Percentiles rank a stretch among this genome's conserved stretches.
Evolutionary conservation across 1,140 invertebrate species (phyloP).

Genomic region (Philaenus spumarius): DNA sequence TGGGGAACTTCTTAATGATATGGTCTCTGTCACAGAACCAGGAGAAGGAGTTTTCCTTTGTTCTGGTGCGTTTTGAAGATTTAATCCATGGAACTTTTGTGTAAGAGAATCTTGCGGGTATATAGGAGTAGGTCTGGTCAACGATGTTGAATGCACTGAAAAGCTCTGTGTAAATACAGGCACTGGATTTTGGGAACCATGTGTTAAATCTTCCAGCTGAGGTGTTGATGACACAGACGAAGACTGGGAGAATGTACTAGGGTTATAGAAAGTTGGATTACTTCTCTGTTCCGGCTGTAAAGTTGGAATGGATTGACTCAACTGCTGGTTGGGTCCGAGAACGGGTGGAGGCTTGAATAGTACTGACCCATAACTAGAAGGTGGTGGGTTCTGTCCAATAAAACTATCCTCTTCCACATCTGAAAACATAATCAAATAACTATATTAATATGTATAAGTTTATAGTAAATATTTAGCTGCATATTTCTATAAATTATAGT

Average conservation of each 20-base stretch:
- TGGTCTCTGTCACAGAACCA: no score
- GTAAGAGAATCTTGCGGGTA: background rate
- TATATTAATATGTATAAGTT: no score
- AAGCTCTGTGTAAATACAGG: constrained; percentile 10
- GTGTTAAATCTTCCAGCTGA: background rate
- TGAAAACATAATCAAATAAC: constrained; percentile 5
- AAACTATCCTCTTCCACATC: constrained; percentile 8
- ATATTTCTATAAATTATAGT: no score
- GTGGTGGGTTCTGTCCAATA: background rate
- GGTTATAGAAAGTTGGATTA: background rate
- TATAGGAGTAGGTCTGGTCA: constrained; percentile 2
- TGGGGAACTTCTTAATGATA: background rate
- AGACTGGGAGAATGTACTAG: background rate
- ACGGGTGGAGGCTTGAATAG: background rate
- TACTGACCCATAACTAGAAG: background rate
- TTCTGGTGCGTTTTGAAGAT: constrained; percentile 1
- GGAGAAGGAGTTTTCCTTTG: background rate
- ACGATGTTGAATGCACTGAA: background rate
- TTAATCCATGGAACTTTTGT: background rate
- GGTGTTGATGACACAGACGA: background rate
- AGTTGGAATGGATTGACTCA: background rate
- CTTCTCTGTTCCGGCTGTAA: background rate
- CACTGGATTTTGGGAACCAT: background rate
- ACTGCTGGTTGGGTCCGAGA: background rate
- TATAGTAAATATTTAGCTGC: no score